A percentile compares a stretch with the other conserved stretches of the same genome.
Evolutionary conservation across 2,113 vertebrate genomes (phyloP).

Genomic region (Tupaia chinensis): DNA sequence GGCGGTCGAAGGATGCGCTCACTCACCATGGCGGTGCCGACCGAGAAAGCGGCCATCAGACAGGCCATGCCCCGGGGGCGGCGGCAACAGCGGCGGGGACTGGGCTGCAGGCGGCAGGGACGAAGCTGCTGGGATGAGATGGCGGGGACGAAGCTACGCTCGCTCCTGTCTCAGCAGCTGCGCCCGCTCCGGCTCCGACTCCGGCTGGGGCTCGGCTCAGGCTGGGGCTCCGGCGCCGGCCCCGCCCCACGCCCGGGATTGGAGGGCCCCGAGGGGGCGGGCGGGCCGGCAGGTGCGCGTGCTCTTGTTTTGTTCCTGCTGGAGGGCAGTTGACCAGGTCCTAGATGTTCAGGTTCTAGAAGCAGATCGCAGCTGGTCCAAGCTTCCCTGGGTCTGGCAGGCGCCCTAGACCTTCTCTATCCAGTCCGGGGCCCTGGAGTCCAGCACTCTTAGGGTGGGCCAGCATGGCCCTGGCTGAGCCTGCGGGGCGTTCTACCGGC

Average conservation of each 20-base stretch:
- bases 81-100: slow-evolving; percentile 2
- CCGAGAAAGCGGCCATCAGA: slow-evolving; percentile 88
- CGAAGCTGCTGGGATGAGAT: not conserved
- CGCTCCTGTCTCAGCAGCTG: not conserved
- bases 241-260: slow-evolving; percentile 56
- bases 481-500: not conserved
- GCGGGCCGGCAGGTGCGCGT: slow-evolving; percentile 73
- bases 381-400: not conserved
- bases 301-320: slow-evolving; percentile 81
- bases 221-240: not conserved
- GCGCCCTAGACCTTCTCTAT: fast-evolving
- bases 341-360: not conserved
- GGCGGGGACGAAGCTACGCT: slow-evolving; percentile 44
- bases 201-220: not conserved
- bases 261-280: slow-evolving; percentile 60
- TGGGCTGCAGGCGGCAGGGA: not conserved
- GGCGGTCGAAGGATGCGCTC: not conserved
- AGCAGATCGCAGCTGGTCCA: not conserved
- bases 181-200: not conserved
- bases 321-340: fast-evolving
- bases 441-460: not conserved
- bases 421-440: not conserved
- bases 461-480: not conserved
- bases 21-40: slow-evolving; percentile 88
- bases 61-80: slow-evolving; percentile 88